Evolutionary conservation across 2,888 invertebrate species (phyloP), one percentile per base, ranked within the genome.

Genomic region (Drosophila subquinaria): DNA sequence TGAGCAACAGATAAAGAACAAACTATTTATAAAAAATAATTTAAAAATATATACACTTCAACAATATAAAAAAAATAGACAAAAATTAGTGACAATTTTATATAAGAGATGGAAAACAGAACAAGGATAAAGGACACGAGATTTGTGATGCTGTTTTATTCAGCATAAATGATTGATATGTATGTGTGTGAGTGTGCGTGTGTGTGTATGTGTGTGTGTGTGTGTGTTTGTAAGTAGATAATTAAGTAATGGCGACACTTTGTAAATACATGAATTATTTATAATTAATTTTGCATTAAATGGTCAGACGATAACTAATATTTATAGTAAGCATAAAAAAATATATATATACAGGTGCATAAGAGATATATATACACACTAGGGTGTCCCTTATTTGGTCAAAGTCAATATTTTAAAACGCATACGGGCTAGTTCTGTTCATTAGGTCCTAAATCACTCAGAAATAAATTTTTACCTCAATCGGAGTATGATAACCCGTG

Each of bases 231-330:
- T 61, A 40, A 47, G 20, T 67, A 65, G 48, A 45, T 1, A 63
- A 23, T 50, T 68, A 75, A 68, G 65, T 55, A 30, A 57, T 57
- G 43, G 8, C 43, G 36, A 65, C 50, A 63, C 56, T 20, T 61
- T 79, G 76, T 79, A 76, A 62, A 79, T 76, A 78, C 35, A 59
- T 15, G 23, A 57, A 57, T 45, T 36, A 57, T 23, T 45, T 45
- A 45, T 36, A 56, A 45, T 47, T 47, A 56, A 70, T 57, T 70
- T 66, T 63, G 63, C 55, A 76, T 76, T 69, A 75, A 78, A 57
- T 69, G 61, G 70, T 70, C 53, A 20, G 76, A 71, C 63, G 79
- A 76, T 65, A 79, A 77, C 66, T 79, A 79, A 74, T 56, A 79
- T 65, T 47, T 69, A 64, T 64, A 74, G 40, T 53, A 51, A 60